A percentile compares a stretch with the other conserved stretches of the same genome.
Evolutionary conservation across 2,888 invertebrate genomes (phyloP).

Genomic region (Troides oblongomaculatus): DNA sequence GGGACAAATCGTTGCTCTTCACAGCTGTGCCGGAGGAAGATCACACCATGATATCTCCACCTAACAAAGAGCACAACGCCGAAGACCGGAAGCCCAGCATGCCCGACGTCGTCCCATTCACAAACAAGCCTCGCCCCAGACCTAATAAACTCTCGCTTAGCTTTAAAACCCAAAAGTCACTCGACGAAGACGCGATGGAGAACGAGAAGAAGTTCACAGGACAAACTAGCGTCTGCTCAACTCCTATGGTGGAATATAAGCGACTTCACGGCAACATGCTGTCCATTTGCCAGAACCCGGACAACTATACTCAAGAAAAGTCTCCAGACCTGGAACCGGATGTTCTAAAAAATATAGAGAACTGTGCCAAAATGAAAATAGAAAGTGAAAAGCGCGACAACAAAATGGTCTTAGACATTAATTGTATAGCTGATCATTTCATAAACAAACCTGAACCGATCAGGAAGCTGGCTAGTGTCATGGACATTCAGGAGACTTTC

Average conservation of each 20-base stretch:
- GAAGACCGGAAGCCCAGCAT: conserved; percentile 56
- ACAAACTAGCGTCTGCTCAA: conserved; percentile 88
- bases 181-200: conserved; percentile 79
- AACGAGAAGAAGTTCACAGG: conserved; percentile 80
- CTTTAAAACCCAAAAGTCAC: conserved; percentile 77
- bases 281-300: conserved; percentile 86
- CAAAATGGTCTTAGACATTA: conserved; percentile 61
- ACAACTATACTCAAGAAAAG: conserved; percentile 77
- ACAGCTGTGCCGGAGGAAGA: conserved; percentile 92
- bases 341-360: conserved; percentile 63
- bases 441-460: conserved; percentile 73
- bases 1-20: conserved; percentile 89
- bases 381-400: conserved; percentile 64
- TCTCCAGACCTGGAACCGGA: conserved; percentile 56
- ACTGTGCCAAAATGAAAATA: conserved; percentile 52
- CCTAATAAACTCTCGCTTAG: conserved; percentile 81
- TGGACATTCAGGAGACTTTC: conserved; percentile 82
- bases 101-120: conserved; percentile 77
- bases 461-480: conserved; percentile 78
- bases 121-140: conserved; percentile 70
- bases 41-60: conserved; percentile 74
- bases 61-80: conserved; percentile 52
- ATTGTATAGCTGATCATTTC: conserved; percentile 72
- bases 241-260: conserved; percentile 88
- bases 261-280: conserved; percentile 86